Evolutionary conservation across 1,140 invertebrate species (phyloP).

Genomic region (Euura lappo): DNA sequence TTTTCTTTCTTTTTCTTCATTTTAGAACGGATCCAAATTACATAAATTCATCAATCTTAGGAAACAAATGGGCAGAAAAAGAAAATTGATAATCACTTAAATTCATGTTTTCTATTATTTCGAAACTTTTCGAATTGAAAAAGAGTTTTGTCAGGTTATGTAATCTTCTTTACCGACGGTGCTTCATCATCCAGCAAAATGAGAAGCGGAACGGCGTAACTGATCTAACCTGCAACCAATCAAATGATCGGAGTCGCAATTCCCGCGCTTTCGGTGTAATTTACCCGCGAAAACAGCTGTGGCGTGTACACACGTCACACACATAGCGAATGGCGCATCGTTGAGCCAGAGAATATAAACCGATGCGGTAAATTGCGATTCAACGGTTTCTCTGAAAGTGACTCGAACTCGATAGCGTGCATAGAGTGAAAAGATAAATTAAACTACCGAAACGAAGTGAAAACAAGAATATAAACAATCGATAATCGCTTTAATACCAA

Average conservation of each 20-base stretch:
- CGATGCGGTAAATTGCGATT: background rate
- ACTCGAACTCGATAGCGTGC: background rate
- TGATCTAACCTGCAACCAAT: too few relatives aligned
- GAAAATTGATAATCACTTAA: too few relatives aligned
- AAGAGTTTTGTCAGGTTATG: too few relatives aligned
- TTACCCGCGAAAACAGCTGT: constrained; percentile 2
- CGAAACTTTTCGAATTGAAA: too few relatives aligned
- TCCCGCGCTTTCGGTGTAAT: background rate
- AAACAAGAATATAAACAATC: background rate
- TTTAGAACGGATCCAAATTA: too few relatives aligned
- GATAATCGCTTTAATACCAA: background rate
- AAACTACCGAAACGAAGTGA: background rate
- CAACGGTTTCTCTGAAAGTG: background rate
- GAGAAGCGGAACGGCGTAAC: too few relatives aligned
- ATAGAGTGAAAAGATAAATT: background rate
- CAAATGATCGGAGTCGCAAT: background rate
- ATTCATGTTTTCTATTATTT: too few relatives aligned
- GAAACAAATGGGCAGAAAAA: too few relatives aligned
- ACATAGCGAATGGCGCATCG: background rate
- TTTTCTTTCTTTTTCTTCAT: too few relatives aligned
- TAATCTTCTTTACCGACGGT: too few relatives aligned
- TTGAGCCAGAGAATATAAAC: background rate
- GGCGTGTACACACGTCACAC: background rate
- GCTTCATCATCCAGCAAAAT: too few relatives aligned
- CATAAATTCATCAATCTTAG: too few relatives aligned